Percentiles rank a stretch among this genome's conserved stretches.
Conservation (phyloP, 2,113 vertebrate species). For the Pristiophorus japonicus region DNA sequence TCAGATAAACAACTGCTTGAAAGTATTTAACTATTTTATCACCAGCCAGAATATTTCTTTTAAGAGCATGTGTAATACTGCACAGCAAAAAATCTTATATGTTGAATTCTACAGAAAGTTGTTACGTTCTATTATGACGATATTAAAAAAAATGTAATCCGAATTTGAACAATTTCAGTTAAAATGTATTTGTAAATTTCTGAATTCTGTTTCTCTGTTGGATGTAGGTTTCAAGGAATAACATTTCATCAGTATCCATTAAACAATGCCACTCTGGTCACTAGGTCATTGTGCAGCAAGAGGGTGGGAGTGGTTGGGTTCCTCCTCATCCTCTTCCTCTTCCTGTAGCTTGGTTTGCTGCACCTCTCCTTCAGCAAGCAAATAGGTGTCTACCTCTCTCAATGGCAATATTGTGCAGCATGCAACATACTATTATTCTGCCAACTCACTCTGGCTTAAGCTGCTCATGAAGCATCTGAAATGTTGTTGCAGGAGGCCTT, state of each 20-base stretch:
- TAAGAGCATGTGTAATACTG: not conserved
- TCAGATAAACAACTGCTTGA: conserved; percentile 33
- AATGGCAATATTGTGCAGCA: not conserved
- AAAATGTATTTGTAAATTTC: not conserved
- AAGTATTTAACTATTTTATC: conserved; percentile 39
- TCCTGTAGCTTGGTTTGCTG: not conserved
- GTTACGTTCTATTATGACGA: not conserved
- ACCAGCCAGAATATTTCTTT: not conserved
- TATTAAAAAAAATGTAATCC: not conserved
- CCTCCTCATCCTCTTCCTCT: not conserved
- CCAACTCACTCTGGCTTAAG: not conserved
- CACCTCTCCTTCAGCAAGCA: not conserved
- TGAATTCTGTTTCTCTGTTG: not conserved
- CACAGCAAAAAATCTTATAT: not conserved
- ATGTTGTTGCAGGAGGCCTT: not conserved
- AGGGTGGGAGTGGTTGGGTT: no score
- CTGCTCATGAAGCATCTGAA: not conserved
- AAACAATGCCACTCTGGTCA: not conserved
- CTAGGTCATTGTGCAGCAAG: not conserved
- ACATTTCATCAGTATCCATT: not conserved
- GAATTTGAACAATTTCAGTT: not conserved
- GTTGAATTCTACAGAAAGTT: not conserved
- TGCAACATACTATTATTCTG: not conserved
- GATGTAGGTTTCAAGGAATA: not conserved
- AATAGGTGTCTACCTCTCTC: no score